Base-by-base conservation (phyloP, 2,113 vertebrate species). In the Cygnus buccinator region DNA sequence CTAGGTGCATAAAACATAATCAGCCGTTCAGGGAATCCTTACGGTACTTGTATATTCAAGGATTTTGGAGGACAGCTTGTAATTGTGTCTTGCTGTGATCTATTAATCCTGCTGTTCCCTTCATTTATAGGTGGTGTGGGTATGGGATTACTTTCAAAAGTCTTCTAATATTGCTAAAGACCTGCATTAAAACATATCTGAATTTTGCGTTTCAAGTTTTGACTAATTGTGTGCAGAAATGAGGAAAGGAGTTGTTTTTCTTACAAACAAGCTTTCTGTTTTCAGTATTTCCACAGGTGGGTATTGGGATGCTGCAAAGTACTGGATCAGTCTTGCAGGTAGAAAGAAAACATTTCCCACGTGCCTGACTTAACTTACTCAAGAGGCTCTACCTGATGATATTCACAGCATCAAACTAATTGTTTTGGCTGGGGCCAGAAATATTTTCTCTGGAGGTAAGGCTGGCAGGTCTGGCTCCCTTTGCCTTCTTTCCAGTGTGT, bases 1-100 rank as follows among this genome's bases (percentile, higher is more conserved):
- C 15, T 63, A 54, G n/a, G 29, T 52, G 21, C 16, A 7, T 33
- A 63, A 23, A 67, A 77, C 55, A 6, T 44, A 29, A 19, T 62
- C 20, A 46, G 11, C n/a, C 20, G 13, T 59, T 71, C 33, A 39
- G 55, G 35, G 3, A n/a, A 22, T 72, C 0, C 0, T 59, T 70
- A 8, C 31, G 39, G 26, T 84, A n/a, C 26, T 52, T 65, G 23
- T 31, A 7, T 48, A 20, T 26, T 37, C 11, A 10, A 18, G 52
- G 62, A 43, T 75, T 80, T 50, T 57, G 62, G n/a, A 66, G 58
- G 39, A 10, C 26, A 31, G 13, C 23, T 65, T 66, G 43, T 75
- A 44, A 28, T 58, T 19, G 6, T 22, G 15, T 17, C 50, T 83
- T 58, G 33, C 87, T 61, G 19, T 55, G 11, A 10, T n/a, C 25